Conservation (phyloP, 1,140 invertebrate genomes). For the Ridgeia piscesae region DNA sequence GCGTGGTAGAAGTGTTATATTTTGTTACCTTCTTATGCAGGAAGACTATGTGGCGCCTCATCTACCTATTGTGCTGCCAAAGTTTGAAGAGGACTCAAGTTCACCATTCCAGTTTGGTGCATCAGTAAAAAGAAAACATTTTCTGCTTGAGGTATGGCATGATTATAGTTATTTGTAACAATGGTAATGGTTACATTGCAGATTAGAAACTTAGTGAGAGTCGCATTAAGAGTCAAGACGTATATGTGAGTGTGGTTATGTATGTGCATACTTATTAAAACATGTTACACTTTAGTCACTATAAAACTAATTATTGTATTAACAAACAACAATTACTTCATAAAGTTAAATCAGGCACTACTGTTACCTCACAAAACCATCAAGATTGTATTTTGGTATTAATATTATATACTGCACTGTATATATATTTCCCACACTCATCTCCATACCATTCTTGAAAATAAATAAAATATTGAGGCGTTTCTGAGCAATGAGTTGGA, state of each 20-base stretch:
- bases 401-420: too few species aligned
- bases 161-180: not conserved
- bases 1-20: not conserved
- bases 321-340: not conserved
- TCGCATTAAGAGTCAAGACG: not conserved
- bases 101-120: slow-evolving; percentile 36
- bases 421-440: not conserved
- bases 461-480: not conserved
- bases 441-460: not conserved
- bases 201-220: not conserved
- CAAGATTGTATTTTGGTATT: too few species aligned
- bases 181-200: not conserved
- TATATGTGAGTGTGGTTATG: not conserved
- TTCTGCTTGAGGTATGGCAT: slow-evolving; percentile 37
- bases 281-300: not conserved
- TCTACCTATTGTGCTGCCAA: slow-evolving; percentile 35
- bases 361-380: too few species aligned
- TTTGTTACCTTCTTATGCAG: slow-evolving; percentile 31
- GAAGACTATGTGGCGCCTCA: slow-evolving; percentile 40
- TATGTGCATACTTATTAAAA: not conserved
- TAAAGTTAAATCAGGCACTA: too few species aligned
- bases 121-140: slow-evolving; percentile 38
- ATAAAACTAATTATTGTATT: not conserved
- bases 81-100: slow-evolving; percentile 30
- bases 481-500: not conserved